These are phyloP conservation scores for Psilopsiagon aymara DNA, from an alignment of 2,113 vertebrate species.

Conservation along the genomic window DNA sequence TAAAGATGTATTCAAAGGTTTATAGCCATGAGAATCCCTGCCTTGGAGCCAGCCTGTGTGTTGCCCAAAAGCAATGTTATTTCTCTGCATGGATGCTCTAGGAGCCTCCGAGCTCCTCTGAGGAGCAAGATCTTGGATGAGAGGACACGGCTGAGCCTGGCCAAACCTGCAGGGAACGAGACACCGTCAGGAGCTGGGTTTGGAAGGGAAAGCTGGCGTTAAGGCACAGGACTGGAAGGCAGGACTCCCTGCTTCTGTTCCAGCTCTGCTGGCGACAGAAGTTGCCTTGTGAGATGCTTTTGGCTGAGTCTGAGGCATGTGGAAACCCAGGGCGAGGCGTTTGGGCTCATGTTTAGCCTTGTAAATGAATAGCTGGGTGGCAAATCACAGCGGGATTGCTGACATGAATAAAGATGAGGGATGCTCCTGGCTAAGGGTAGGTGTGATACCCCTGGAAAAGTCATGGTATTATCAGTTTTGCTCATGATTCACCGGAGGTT, in stretches of 20 bases:
- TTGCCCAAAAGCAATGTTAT: not conserved
- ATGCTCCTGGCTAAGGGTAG: not conserved
- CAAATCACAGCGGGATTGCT: not conserved
- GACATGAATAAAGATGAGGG: not conserved
- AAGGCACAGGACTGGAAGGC: not conserved
- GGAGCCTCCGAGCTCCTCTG: not conserved
- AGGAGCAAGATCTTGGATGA: not conserved
- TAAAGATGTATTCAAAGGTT: not conserved
- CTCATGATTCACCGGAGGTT: not conserved
- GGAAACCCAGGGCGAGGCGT: not conserved
- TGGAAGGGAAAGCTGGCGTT: not conserved
- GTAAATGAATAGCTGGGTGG: not conserved
- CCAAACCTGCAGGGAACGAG: not conserved
- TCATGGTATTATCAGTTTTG: not conserved
- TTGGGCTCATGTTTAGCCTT: not conserved
- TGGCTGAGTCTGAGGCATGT: not conserved
- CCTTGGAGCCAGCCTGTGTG: not conserved
- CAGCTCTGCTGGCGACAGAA: not conserved
- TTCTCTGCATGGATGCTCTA: rapidly evolving
- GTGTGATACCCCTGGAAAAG: not conserved
- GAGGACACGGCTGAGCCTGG: not conserved
- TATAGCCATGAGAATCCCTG: not conserved
- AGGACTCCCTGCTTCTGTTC: constrained; percentile 24
- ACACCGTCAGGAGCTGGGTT: not conserved
- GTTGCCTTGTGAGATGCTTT: constrained; percentile 5